Percentiles rank a stretch among this genome's conserved stretches.
Evolutionary conservation across 2,113 vertebrate genomes (phyloP).

Genomic region (pig (Sus scrofa)): T2T-Sscrofa CM000817.6:61018001-61018500

Average conservation of each 20-base stretch:
- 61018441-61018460: fast-evolving
- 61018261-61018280: neutral
- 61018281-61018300: neutral
- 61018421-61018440: neutral
- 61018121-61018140: too few relatives aligned
- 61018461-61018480: fast-evolving
- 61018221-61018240: neutral
- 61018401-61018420: fast-evolving
- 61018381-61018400: too few relatives aligned
- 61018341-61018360: neutral
- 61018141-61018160: fast-evolving
- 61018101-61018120: neutral
- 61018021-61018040: neutral
- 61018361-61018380: neutral
- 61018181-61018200: neutral
- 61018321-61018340: neutral
- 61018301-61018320: neutral
- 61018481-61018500: fast-evolving
- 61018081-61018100: neutral
- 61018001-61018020: neutral
- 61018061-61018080: neutral
- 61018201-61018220: neutral
- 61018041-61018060: neutral
- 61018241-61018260: neutral
- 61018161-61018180: neutral